Percentiles rank a stretch among this genome's conserved stretches.
These are phyloP conservation scores for Zootermopsis nevadensis DNA, from an alignment of 2,888 invertebrate genomes.

Conservation along the genomic window DNA sequence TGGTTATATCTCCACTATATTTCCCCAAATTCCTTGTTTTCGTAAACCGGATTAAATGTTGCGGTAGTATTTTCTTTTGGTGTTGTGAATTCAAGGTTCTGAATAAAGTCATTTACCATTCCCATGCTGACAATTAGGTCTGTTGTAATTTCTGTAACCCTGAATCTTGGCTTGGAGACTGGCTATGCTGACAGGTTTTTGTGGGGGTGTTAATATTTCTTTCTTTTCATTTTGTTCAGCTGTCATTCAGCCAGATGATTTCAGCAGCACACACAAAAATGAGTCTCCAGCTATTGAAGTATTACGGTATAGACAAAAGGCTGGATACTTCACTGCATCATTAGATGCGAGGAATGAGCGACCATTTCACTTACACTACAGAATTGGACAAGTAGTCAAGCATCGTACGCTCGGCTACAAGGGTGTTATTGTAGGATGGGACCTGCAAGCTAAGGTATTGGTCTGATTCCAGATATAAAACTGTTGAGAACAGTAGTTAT, in stretches of 20 bases:
- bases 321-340: constrained; percentile 63
- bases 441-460: constrained; percentile 61
- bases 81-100: too few relatives aligned
- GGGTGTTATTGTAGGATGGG: constrained; percentile 69
- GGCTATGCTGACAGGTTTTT: too few relatives aligned
- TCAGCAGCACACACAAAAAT: constrained; percentile 17
- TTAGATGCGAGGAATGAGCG: constrained; percentile 60
- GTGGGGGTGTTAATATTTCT: too few relatives aligned
- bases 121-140: too few relatives aligned
- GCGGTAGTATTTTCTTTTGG: too few relatives aligned
- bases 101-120: too few relatives aligned
- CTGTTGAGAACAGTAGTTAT: too few relatives aligned
- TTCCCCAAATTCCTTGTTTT: too few relatives aligned
- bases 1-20: too few relatives aligned
- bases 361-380: constrained; percentile 62
- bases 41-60: too few relatives aligned
- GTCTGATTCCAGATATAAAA: not conserved
- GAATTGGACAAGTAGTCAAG: constrained; percentile 66
- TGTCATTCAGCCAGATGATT: constrained; percentile 40
- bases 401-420: constrained; percentile 64
- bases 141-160: too few relatives aligned
- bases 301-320: constrained; percentile 58
- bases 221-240: not conserved
- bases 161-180: too few relatives aligned
- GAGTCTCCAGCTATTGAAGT: constrained; percentile 64